Evolutionary conservation across 1,140 invertebrate genomes (phyloP).

Genomic region (Bombus difficillimus): DNA sequence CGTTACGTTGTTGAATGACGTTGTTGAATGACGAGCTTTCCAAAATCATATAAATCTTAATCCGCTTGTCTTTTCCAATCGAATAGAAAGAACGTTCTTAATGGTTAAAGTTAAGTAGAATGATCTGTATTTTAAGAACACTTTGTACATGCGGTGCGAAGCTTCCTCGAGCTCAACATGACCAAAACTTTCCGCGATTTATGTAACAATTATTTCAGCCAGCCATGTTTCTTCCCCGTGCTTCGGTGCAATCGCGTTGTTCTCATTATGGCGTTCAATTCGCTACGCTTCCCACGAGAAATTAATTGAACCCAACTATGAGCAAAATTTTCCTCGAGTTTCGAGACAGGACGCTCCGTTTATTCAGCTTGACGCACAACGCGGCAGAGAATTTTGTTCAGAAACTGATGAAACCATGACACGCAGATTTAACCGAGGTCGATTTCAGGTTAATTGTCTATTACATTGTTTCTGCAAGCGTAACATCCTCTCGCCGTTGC

Average conservation of each 20-base stretch:
- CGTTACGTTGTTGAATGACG: no score
- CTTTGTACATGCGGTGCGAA: background rate
- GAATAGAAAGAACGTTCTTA: background rate
- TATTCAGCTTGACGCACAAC: background rate
- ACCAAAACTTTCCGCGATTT: slow-evolving; percentile 37
- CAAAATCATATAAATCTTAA: no score
- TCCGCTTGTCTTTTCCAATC: no score
- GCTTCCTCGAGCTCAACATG: background rate
- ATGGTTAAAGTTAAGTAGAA: background rate
- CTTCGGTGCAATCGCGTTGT: slow-evolving; percentile 3
- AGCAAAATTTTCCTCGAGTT: slow-evolving; percentile 19
- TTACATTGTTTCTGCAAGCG: background rate
- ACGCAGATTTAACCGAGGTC: background rate
- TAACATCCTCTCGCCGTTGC: background rate
- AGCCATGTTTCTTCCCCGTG: slow-evolving; percentile 13
- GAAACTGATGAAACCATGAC: background rate
- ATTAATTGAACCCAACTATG: slow-evolving; percentile 14
- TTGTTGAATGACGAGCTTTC: no score
- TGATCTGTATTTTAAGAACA: background rate
- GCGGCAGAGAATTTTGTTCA: background rate
- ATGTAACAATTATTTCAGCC: slow-evolving; percentile 28
- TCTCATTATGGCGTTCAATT: slow-evolving; percentile 31
- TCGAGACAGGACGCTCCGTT: background rate
- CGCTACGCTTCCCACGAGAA: slow-evolving; percentile 22
- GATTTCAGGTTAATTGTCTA: background rate